phyloP scores from a whole-genome alignment of 2,113 vertebrate genomes.

The Misgurnus anguillicaudatus region DNA sequence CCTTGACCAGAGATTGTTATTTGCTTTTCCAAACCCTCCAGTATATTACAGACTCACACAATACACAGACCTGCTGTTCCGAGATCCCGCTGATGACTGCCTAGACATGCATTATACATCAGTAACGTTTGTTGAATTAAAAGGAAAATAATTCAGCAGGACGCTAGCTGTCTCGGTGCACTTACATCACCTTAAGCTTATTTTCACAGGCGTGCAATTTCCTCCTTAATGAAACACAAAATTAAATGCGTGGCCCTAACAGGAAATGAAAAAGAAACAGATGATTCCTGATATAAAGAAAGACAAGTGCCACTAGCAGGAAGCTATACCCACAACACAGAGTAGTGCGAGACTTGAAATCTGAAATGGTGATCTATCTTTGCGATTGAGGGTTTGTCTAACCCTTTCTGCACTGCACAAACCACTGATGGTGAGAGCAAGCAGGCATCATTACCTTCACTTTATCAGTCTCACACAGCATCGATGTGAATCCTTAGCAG shows the following conservation, averaged over 20 bases:
- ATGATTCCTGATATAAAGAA: constrained; percentile 29
- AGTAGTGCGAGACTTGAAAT: constrained; percentile 8
- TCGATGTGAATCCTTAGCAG: constrained; percentile 52
- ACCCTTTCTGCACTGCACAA: constrained; percentile 57
- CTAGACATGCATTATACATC: constrained; percentile 46
- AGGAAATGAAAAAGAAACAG: constrained; percentile 30
- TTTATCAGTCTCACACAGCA: constrained; percentile 55
- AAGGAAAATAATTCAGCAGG: constrained; percentile 26
- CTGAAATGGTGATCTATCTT: constrained; percentile 10
- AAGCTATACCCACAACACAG: constrained; percentile 32
- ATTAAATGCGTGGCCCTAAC: constrained; percentile 42
- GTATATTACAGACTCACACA: constrained; percentile 10
- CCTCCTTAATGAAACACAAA: constrained; percentile 42
- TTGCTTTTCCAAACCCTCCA: background rate
- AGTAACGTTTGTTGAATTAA: constrained; percentile 31
- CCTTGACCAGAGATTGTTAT: background rate
- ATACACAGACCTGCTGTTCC: background rate
- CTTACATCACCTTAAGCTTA: constrained; percentile 37
- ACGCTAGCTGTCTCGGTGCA: constrained; percentile 4
- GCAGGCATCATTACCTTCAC: constrained; percentile 50
- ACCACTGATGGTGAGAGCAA: constrained; percentile 44
- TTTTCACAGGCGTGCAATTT: constrained; percentile 40
- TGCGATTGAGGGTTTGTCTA: constrained; percentile 31
- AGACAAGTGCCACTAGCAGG: background rate
- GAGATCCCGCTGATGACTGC: constrained; percentile 27